A percentile compares a stretch with the other conserved stretches of the same genome.
phyloP scores from a whole-genome alignment of 2,888 invertebrate species.

The Metopia argyrocephala region DNA sequence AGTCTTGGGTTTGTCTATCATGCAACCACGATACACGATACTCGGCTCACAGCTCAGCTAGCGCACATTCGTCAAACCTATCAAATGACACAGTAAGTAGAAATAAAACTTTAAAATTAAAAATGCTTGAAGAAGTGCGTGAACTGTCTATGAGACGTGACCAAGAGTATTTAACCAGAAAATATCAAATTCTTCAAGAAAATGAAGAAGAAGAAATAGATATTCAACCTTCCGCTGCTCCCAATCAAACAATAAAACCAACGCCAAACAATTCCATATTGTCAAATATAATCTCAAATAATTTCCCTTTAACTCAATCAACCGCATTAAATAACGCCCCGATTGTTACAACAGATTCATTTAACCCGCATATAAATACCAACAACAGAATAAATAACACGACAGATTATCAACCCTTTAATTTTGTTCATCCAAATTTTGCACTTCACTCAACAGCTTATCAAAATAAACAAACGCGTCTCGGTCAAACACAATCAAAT shows the following conservation, averaged over 20 bases:
- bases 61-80: background rate
- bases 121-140: slow-evolving; percentile 39
- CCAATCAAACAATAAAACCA: background rate
- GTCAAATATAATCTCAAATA: slow-evolving; percentile 6
- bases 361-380: background rate
- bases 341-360: background rate
- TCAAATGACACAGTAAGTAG: slow-evolving; percentile 16
- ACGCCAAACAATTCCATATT: background rate
- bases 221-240: background rate
- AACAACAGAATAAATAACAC: slow-evolving; percentile 4
- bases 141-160: slow-evolving; percentile 13
- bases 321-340: background rate
- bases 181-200: slow-evolving; percentile 41
- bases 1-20: slow-evolving; percentile 8
- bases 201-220: slow-evolving; percentile 24
- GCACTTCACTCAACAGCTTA: slow-evolving; percentile 14
- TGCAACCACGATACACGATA: background rate
- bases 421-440: slow-evolving; percentile 32
- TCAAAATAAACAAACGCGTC: slow-evolving; percentile 14
- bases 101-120: slow-evolving; percentile 5
- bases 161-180: slow-evolving; percentile 27
- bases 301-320: background rate
- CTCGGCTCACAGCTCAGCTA: slow-evolving; percentile 22
- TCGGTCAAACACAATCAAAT: slow-evolving; percentile 1
- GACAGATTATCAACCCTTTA: background rate